Evolutionary conservation across 2,797 vertebrate genomes (phyloP).

Genomic region (Enteromius trimaculatus): DNA sequence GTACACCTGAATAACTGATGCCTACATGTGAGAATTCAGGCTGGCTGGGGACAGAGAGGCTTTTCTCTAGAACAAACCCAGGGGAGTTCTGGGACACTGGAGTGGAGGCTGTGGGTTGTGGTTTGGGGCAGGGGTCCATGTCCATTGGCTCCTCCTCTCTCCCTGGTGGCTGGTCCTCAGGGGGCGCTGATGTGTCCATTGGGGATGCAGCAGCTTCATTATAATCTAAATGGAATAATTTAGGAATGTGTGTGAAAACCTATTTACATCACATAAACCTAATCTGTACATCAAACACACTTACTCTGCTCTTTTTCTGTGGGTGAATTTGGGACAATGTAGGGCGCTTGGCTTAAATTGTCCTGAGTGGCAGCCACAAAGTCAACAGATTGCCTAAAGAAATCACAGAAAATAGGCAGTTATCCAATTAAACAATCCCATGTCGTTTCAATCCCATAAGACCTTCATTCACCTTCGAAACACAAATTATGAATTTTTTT

Average conservation of each 20-base stretch:
- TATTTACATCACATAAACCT: neutral
- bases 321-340: slow-evolving; percentile 90
- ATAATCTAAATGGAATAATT: slow-evolving; percentile 35
- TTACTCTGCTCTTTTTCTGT: slow-evolving; percentile 77
- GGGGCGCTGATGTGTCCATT: slow-evolving; percentile 77
- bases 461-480: no score
- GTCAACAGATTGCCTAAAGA: slow-evolving; percentile 82
- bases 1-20: slow-evolving; percentile 10
- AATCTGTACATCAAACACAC: neutral
- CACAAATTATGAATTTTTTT: no score
- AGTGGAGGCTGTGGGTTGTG: slow-evolving; percentile 80
- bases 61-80: slow-evolving; percentile 74
- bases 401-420: neutral
- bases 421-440: neutral
- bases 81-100: slow-evolving; percentile 82
- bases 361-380: slow-evolving; percentile 80
- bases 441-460: no score
- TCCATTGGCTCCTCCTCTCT: slow-evolving; percentile 72
- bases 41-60: slow-evolving; percentile 85
- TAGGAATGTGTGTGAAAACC: neutral
- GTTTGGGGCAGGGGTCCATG: slow-evolving; percentile 64
- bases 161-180: slow-evolving; percentile 63
- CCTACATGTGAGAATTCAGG: slow-evolving; percentile 94
- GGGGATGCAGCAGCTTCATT: slow-evolving; percentile 73
- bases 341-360: slow-evolving; percentile 74